A percentile compares a stretch with the other conserved stretches of the same genome.
Evolutionary conservation across 2,888 invertebrate genomes (phyloP).

Genomic region (Acrobasis repandana): DNA sequence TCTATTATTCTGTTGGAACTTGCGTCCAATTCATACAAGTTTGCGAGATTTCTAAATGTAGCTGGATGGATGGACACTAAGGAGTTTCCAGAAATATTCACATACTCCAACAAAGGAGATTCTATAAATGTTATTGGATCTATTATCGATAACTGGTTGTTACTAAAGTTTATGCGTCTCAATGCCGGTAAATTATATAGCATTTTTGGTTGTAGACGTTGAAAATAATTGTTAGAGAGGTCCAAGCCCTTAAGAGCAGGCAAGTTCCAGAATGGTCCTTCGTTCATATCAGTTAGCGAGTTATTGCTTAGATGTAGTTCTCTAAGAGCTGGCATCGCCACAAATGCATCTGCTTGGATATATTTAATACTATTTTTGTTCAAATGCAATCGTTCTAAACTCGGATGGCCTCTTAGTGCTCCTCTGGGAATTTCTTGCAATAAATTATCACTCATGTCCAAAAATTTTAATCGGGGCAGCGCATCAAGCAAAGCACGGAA

Average conservation of each 20-base stretch:
- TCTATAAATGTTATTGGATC: slow-evolving; percentile 89
- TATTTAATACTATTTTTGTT: slow-evolving; percentile 89
- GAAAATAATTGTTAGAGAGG: slow-evolving; percentile 89
- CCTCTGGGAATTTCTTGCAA: slow-evolving; percentile 90
- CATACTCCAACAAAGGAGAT: slow-evolving; percentile 88
- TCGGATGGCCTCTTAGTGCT: slow-evolving; percentile 89
- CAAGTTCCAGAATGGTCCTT: slow-evolving; percentile 92
- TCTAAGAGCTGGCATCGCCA: slow-evolving; percentile 91
- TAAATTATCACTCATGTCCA: slow-evolving; percentile 91
- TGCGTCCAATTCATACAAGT: slow-evolving; percentile 90
- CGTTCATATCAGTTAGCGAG: slow-evolving; percentile 87
- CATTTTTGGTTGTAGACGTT: slow-evolving; percentile 87
- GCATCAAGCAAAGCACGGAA: slow-evolving; percentile 89
- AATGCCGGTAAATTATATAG: slow-evolving; percentile 89
- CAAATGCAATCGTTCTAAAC: slow-evolving; percentile 90
- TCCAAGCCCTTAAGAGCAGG: slow-evolving; percentile 93
- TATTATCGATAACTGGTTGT: slow-evolving; percentile 86
- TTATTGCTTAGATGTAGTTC: slow-evolving; percentile 93
- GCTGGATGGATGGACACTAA: slow-evolving; percentile 88
- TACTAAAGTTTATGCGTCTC: slow-evolving; percentile 89
- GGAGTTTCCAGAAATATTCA: slow-evolving; percentile 91
- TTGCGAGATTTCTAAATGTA: slow-evolving; percentile 88
- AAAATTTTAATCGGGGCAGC: slow-evolving; percentile 88
- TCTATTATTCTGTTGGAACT: slow-evolving; percentile 88
- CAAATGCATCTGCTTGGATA: slow-evolving; percentile 90